phyloP scores from a whole-genome alignment of 1,140 invertebrate species.

The Papilio helenus region DNA sequence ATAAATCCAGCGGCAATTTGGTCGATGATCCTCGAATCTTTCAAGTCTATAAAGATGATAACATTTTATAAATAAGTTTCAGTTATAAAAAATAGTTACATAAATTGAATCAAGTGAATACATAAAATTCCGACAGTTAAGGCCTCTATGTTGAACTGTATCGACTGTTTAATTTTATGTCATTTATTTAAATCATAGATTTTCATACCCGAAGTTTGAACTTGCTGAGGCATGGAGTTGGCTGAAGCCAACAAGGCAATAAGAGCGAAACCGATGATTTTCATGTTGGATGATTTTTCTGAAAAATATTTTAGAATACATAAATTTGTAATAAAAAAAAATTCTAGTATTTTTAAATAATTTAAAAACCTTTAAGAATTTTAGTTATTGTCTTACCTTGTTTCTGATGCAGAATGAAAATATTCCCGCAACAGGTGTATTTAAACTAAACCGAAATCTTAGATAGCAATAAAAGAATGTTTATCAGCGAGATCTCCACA shows the following conservation, averaged over 20 bases:
- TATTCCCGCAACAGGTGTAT: neutral
- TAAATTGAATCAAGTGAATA: no score
- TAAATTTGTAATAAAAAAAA: neutral
- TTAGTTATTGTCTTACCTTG: neutral
- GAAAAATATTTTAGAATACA: neutral
- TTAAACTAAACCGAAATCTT: slow-evolving; percentile 11
- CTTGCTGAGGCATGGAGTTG: slow-evolving; percentile 40
- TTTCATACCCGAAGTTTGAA: neutral
- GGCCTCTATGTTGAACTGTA: no score
- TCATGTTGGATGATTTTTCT: slow-evolving; percentile 47
- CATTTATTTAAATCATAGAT: neutral
- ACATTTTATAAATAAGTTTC: no score
- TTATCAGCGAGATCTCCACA: neutral
- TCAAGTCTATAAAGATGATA: neutral
- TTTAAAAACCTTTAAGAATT: neutral
- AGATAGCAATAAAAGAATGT: neutral
- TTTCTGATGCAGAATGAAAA: neutral
- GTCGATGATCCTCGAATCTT: slow-evolving; percentile 41
- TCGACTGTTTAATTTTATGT: no score
- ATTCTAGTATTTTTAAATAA: no score
- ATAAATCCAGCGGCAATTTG: slow-evolving; percentile 46
- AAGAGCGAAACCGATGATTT: slow-evolving; percentile 46
- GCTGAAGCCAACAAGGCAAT: slow-evolving; percentile 49
- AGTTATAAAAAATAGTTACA: no score
- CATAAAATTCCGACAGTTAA: no score